phyloP scores from a whole-genome alignment of 2,797 vertebrate genomes.

The Neosilurus mollespiculum region DNA sequence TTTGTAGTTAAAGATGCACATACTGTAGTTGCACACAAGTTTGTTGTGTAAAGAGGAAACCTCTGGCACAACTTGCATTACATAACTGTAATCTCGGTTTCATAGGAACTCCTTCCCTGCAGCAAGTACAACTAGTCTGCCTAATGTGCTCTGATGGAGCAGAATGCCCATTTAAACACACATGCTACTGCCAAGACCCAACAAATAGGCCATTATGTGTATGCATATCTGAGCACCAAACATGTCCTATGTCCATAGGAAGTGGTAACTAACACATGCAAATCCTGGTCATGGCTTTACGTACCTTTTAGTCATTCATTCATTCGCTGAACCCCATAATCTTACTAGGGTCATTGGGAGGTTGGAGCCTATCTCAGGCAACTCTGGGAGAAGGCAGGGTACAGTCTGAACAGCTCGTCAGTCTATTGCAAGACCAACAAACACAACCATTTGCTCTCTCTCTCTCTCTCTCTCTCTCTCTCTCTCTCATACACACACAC shows the following conservation, averaged over 20 bases:
- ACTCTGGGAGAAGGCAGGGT: too few species aligned
- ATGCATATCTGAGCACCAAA: neutral
- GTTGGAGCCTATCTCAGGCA: too few species aligned
- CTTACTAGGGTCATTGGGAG: too few species aligned
- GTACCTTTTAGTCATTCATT: too few species aligned
- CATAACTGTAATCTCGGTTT: constrained; percentile 22
- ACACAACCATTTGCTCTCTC: too few species aligned
- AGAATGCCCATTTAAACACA: constrained; percentile 66
- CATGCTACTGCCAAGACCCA: constrained; percentile 46
- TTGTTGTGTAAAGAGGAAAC: constrained; percentile 13
- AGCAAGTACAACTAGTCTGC: constrained; percentile 67
- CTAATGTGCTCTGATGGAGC: constrained; percentile 73
- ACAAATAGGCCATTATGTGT: neutral
- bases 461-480: too few species aligned
- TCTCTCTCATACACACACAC: too few species aligned
- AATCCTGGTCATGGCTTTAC: neutral
- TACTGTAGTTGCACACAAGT: neutral
- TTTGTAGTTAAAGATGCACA: neutral
- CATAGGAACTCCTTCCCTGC: constrained; percentile 50
- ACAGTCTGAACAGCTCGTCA: too few species aligned
- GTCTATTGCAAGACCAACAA: too few species aligned
- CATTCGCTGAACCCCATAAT: too few species aligned
- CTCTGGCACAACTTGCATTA: constrained; percentile 9
- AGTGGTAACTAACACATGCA: neutral
- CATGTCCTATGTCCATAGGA: neutral